phyloP scores from a whole-genome alignment of 2,797 vertebrate genomes.

The Australoheros facetus region DNA sequence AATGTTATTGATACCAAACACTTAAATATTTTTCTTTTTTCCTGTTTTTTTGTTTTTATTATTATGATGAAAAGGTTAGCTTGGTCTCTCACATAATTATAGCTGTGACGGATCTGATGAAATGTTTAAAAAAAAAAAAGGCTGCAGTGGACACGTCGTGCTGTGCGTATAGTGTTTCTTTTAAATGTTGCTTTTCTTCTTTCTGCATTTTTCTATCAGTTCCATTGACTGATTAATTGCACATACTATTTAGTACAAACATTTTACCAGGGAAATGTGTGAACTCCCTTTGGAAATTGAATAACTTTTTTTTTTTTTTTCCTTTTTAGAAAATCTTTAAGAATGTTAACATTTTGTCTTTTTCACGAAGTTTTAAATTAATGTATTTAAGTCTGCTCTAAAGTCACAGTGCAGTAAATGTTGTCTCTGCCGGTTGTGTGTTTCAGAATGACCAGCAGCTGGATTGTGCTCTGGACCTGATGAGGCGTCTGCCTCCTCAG shows the following conservation, averaged over 20 bases:
- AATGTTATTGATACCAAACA: neutral
- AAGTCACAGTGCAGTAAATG: neutral
- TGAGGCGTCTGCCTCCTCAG: slow-evolving; percentile 99
- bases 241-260: neutral
- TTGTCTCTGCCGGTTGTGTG: slow-evolving; percentile 16
- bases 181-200: too few relatives aligned
- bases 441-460: slow-evolving; percentile 96
- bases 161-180: too few relatives aligned
- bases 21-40: neutral
- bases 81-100: too few relatives aligned
- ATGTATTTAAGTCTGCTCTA: neutral
- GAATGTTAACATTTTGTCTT: neutral
- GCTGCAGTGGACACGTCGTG: neutral
- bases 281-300: neutral
- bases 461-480: slow-evolving; percentile 99
- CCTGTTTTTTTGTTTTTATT: neutral
- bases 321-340: neutral
- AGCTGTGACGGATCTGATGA: too few relatives aligned
- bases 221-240: neutral
- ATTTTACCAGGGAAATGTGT: neutral
- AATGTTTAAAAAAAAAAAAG: too few relatives aligned
- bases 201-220: neutral
- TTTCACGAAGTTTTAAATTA: neutral
- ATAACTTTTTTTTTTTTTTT: neutral
- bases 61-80: neutral